Percentiles rank a stretch among this genome's conserved stretches.
These are phyloP conservation scores for Psittacula derbiana DNA, from an alignment of 2,797 vertebrate genomes.

Conservation along the genomic window DNA sequence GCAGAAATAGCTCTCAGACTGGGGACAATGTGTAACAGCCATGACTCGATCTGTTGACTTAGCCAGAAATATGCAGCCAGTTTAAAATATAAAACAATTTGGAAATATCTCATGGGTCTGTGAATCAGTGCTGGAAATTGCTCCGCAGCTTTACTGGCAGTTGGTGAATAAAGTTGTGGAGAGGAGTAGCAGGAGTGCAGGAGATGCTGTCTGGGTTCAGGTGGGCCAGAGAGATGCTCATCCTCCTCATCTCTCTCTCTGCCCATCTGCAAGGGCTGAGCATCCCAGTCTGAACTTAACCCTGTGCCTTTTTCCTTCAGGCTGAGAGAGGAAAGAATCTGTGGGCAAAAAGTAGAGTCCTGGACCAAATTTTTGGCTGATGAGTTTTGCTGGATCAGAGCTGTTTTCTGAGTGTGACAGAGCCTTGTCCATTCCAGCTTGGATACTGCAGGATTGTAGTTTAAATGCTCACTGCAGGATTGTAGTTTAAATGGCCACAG, in stretches of 20 bases:
- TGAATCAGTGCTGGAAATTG: neutral
- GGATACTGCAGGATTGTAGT: neutral
- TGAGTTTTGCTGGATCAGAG: neutral
- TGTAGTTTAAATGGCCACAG: neutral
- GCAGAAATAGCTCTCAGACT: neutral
- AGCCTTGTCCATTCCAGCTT: neutral
- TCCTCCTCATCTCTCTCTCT: neutral
- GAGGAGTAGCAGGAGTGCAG: neutral
- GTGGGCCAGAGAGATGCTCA: neutral
- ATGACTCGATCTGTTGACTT: slow-evolving; percentile 29
- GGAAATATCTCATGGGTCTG: neutral
- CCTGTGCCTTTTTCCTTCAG: neutral
- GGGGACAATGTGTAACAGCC: slow-evolving; percentile 35
- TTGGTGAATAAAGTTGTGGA: neutral
- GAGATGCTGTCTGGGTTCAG: neutral
- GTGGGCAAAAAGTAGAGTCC: neutral
- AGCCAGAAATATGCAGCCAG: neutral
- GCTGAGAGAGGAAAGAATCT: neutral
- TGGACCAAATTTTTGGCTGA: neutral
- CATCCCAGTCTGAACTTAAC: neutral
- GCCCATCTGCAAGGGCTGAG: neutral
- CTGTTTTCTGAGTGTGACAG: neutral
- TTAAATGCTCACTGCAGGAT: too few species aligned
- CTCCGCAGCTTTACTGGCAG: neutral
- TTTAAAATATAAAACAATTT: neutral